Evolutionary conservation across 64 coral and sea anemone genomes (phyloP), one percentile per base, ranked within the genome.

Genomic region (Anthopleura sola): DNA sequence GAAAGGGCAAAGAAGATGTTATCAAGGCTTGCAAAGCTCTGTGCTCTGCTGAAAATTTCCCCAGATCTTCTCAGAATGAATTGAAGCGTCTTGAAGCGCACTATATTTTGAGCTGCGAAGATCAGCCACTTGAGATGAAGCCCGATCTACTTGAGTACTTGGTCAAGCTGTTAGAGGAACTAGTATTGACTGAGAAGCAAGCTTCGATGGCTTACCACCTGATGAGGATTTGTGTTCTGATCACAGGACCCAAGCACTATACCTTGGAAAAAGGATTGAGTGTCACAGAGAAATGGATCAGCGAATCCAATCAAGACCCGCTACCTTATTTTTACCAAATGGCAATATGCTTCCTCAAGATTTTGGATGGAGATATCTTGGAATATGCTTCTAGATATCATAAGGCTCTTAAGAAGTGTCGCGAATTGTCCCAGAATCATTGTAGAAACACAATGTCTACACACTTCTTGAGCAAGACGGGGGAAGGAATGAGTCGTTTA

Each of bases 41-140:
- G 21, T 95, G 93, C 18, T 91, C 86, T 28, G 14, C 48, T 5
- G 84, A 88, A 20, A 56, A 91, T 39, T 95, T 95, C 21, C 93
- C 81, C 1, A 68, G 78, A 37, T 95, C 89, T 4, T 95, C 93
- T 18, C 86, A 78, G 34, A 28, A 54, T 44, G 93, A 95, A 50
- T 86, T 95, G 6, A 95, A 91, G 78, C 86, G 89, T 47, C 82
- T 95, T 85, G 86, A 88, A 46, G 93, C 86, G 20, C 93, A 95
- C 2, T 95, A 91, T 19, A 91, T 95, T 87, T 79, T 95, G 28
- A 91, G 81, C 13, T 23, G 33, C 64, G 37, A 18, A 15, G 85
- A 91, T 60, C 50, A 87, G 55, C 57, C 91, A 17, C 81, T 88
- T 31, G 36, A 10, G 26, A 86, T 88, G 18, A 85, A 50, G 20